A percentile compares a stretch with the other conserved stretches of the same genome.
These are phyloP conservation scores for Alces alces DNA, from an alignment of 2,113 vertebrate species.

Conservation along the genomic window DNA sequence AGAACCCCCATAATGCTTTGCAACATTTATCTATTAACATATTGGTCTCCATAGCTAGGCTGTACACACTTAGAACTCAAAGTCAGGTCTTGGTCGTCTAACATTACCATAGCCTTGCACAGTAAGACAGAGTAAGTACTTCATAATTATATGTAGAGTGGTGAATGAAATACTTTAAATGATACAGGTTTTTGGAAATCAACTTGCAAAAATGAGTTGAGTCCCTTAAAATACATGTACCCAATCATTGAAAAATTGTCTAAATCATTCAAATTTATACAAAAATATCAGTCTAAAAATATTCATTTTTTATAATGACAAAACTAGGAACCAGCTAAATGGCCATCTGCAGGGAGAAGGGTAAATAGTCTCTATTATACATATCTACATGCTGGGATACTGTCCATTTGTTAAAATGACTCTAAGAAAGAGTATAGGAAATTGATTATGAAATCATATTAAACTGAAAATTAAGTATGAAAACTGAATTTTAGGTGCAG, in stretches of 20 bases:
- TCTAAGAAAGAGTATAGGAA: neutral
- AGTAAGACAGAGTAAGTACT: neutral
- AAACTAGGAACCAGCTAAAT: neutral
- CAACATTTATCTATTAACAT: too few species aligned
- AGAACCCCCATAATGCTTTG: neutral
- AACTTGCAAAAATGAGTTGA: neutral
- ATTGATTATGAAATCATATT: neutral
- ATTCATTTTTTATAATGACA: neutral
- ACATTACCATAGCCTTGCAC: neutral
- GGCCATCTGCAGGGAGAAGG: neutral
- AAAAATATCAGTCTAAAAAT: neutral
- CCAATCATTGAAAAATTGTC: neutral
- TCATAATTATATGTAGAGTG: neutral
- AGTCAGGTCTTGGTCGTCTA: neutral
- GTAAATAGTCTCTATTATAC: neutral
- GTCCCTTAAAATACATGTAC: neutral
- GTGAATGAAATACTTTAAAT: neutral
- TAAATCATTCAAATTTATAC: slow-evolving; percentile 13
- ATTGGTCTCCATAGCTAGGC: neutral
- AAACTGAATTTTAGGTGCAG: neutral
- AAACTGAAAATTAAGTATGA: neutral
- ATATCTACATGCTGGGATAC: neutral
- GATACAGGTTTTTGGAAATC: neutral
- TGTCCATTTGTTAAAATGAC: neutral
- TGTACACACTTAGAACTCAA: neutral